A percentile compares a stretch with the other conserved stretches of the same genome.
Evolutionary conservation across 92 coral and sea anemone genomes (phyloP).

Genomic region (Epizoanthus ramosus): DNA sequence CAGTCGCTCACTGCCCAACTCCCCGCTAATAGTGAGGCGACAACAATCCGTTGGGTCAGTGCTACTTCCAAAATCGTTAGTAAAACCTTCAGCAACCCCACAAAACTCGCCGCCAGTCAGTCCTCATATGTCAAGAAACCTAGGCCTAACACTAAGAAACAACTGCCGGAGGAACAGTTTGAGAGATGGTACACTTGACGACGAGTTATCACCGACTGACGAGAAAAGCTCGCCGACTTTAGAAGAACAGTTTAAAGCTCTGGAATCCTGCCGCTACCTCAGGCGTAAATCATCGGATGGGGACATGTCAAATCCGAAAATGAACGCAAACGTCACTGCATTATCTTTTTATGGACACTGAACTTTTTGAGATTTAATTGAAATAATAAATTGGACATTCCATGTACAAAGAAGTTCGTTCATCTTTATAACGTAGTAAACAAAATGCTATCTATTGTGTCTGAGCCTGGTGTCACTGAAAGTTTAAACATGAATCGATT

Average conservation of each 20-base stretch:
- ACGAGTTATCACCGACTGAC: conserved; percentile 2
- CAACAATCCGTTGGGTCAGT: not conserved
- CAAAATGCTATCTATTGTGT: too few relatives aligned
- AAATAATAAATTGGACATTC: too few relatives aligned
- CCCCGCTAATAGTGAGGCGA: conserved; percentile 13
- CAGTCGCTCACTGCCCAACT: not conserved
- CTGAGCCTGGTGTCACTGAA: too few relatives aligned
- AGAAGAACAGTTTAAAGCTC: conserved; percentile 73
- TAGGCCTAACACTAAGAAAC: conserved; percentile 52
- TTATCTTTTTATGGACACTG: too few relatives aligned
- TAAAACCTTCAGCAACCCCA: conserved; percentile 8
- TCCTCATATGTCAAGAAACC: conserved; percentile 60
- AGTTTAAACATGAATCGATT: too few relatives aligned
- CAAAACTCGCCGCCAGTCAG: conserved; percentile 28
- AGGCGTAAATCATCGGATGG: not conserved
- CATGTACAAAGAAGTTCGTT: too few relatives aligned
- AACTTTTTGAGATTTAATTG: too few relatives aligned
- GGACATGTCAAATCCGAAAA: too few relatives aligned
- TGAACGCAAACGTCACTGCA: too few relatives aligned
- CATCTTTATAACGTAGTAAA: too few relatives aligned
- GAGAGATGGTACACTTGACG: conserved; percentile 16
- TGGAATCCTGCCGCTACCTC: conserved; percentile 73
- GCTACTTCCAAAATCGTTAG: not conserved
- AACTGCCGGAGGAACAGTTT: conserved; percentile 45
- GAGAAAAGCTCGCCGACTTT: conserved; percentile 33